Evolutionary conservation across 2,113 vertebrate species (phyloP), one percentile per base, ranked within the genome.

Genomic region (Cromileptes altivelis): DNA sequence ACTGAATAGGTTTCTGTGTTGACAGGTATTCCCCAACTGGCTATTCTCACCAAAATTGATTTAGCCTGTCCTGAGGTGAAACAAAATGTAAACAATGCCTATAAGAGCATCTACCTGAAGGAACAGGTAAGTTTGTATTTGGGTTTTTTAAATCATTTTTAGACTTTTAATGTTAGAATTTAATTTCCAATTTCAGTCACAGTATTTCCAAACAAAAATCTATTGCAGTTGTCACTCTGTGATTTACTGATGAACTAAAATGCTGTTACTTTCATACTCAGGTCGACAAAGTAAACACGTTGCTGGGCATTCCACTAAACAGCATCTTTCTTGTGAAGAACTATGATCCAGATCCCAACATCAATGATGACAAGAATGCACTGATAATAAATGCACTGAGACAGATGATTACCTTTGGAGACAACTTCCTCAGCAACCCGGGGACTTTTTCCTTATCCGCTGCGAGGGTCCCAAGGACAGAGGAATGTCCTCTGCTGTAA

Each of bases 291-390:
- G 10, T 58, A 0, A 4, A 8, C 1, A 1, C 0, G 11, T 3
- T 0, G 17, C 50, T 90, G 62, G 89, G 84, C 0, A 4, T 86
- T n/a, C 68, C 84, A 19, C 2, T 58, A 9, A 80, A 81, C 78
- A 82, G 64, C 65, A 81, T 88, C 78, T 88, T 88, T 50, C 89
- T 58, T 12, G 81, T 91, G 67, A 82, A 86, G 75, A 86, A 88
- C 81, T 88, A 84, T 40, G 6, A 6, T 45, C 42, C 8, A 45
- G 42, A 45, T 1, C 42, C 42, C 42, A 45, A 12, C 11, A 12
- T 45, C 8, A 45, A 8, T 12, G 42, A 45, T 45, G 42, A 45
- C 42, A 45, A 12, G 42, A 10, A 45, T 45, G 42, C 10, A 12
- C 42, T 45, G 42, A 45, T 45, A 45, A 45, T 45, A 0, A 45